Percentiles rank a stretch among this genome's conserved stretches.
phyloP scores from a whole-genome alignment of 2,797 vertebrate genomes.

The Rhinella marina region DNA sequence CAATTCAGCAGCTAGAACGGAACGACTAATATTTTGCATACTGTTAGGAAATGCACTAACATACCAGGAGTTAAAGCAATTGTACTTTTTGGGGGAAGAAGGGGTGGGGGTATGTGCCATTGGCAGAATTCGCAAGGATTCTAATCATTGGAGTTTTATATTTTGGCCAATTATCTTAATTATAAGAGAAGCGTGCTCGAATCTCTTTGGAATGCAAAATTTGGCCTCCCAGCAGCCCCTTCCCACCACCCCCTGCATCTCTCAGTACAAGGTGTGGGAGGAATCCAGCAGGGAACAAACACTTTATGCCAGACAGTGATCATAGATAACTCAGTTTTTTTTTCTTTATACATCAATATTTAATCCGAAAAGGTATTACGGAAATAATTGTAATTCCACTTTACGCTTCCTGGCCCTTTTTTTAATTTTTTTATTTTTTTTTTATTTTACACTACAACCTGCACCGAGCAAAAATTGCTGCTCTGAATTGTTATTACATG shows the following conservation, averaged over 20 bases:
- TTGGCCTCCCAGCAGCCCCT: conserved; percentile 19
- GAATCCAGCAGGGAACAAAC: conserved; percentile 14
- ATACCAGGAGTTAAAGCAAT: conserved; percentile 34
- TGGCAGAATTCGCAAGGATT: neutral
- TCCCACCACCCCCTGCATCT: conserved; percentile 16
- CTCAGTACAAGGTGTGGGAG: conserved; percentile 33
- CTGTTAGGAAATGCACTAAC: conserved; percentile 39
- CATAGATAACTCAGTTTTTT: neutral
- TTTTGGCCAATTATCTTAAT: conserved; percentile 21
- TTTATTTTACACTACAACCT: conserved; percentile 10
- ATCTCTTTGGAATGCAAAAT: conserved; percentile 48
- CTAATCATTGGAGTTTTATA: conserved; percentile 16
- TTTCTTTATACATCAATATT: conserved; percentile 41
- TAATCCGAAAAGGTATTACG: conserved; percentile 13
- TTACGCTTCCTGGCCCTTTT: conserved; percentile 11
- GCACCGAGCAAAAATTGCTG: conserved; percentile 37
- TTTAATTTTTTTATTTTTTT: neutral
- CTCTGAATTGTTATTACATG: conserved; percentile 55
- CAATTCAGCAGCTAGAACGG: conserved; percentile 46
- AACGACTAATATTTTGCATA: conserved; percentile 54
- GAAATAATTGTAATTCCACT: conserved; percentile 51
- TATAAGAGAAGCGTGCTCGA: neutral
- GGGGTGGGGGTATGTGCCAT: neutral
- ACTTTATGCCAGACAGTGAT: conserved; percentile 6
- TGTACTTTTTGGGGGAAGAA: conserved; percentile 7